Evolutionary conservation across 30 jellyfish, hydroid and myxozoan species (phyloP).

Genomic region (Aurelia aurita): DNA sequence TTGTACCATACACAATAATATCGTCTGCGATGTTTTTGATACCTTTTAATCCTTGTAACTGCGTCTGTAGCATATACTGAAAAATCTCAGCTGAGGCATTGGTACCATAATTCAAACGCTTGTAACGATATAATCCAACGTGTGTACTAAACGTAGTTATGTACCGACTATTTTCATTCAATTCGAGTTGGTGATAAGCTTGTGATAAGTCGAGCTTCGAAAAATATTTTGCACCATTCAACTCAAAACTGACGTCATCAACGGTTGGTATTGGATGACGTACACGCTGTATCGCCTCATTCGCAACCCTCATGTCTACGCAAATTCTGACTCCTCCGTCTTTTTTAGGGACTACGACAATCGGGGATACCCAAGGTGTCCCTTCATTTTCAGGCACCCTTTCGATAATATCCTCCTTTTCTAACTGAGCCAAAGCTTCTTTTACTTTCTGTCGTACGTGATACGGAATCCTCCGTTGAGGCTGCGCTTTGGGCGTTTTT

Average conservation of each 20-base stretch:
- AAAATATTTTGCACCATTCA: conserved; percentile 52
- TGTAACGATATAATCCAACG: too few relatives aligned
- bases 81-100: conserved; percentile 62
- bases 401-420: conserved; percentile 25
- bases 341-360: too few relatives aligned
- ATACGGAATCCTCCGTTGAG: too few relatives aligned
- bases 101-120: conserved; percentile 14
- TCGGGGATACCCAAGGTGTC: too few relatives aligned
- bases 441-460: conserved; percentile 27
- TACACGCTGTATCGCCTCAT: conserved; percentile 42
- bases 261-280: conserved; percentile 69
- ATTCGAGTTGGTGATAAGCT: too few relatives aligned
- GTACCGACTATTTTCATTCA: conserved; percentile 20
- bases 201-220: conserved; percentile 58
- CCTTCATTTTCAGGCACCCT: too few relatives aligned
- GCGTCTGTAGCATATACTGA: conserved; percentile 40
- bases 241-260: too few relatives aligned
- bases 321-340: conserved; percentile 47
- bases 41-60: conserved; percentile 9
- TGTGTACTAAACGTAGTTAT: conserved; percentile 53
- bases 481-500: conserved; percentile 34
- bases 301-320: conserved; percentile 66
- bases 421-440: conserved; percentile 29
- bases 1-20: too few relatives aligned
- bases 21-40: conserved; percentile 41